Evolutionary conservation across 2,888 invertebrate genomes (phyloP).

Genomic region (Chydorus sphaericus): DNA sequence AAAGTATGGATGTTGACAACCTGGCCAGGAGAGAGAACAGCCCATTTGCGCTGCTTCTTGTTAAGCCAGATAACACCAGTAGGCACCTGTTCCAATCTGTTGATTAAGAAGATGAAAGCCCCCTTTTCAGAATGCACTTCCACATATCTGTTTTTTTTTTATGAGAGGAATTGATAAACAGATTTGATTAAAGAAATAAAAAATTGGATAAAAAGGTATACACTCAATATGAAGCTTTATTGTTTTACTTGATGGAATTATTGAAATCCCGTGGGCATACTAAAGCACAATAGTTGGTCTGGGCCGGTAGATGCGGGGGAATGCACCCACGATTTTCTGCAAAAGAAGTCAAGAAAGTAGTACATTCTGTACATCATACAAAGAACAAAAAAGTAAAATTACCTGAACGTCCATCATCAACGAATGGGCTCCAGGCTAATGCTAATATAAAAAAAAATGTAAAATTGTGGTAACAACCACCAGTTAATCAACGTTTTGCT

Average conservation of each 20-base stretch:
- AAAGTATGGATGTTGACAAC: slow-evolving; percentile 73
- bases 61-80: slow-evolving; percentile 78
- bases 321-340: slow-evolving; percentile 60
- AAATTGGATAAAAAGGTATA: background rate
- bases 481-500: no score
- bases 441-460: no score
- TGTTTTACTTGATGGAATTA: slow-evolving; percentile 55
- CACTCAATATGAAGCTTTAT: slow-evolving; percentile 11
- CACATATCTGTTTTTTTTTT: slow-evolving; percentile 51
- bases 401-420: no score
- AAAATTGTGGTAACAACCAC: no score
- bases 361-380: no score
- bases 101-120: slow-evolving; percentile 70
- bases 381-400: no score
- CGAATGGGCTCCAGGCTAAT: no score
- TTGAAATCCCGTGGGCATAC: slow-evolving; percentile 69
- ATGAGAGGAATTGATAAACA: no score
- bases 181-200: background rate
- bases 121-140: slow-evolving; percentile 65
- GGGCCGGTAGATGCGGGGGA: slow-evolving; percentile 78
- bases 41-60: slow-evolving; percentile 91
- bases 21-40: slow-evolving; percentile 79
- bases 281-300: slow-evolving; percentile 86
- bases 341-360: slow-evolving; percentile 8
- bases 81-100: slow-evolving; percentile 56